Evolutionary conservation across 2,888 invertebrate genomes (phyloP), one percentile per base, ranked within the genome.

Genomic region (Copidosoma aretas): DNA sequence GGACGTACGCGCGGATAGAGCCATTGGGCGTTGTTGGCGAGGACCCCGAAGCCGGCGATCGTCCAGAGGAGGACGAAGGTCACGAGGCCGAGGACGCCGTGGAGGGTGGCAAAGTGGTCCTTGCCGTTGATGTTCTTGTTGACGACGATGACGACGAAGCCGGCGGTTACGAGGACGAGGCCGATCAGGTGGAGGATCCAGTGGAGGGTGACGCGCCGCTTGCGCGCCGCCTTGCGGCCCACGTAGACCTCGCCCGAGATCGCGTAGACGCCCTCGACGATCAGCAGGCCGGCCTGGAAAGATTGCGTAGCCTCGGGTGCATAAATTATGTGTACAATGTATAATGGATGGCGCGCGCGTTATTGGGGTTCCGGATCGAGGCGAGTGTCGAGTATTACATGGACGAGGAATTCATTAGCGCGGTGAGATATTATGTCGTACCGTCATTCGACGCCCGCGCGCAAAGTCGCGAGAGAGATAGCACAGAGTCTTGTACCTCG

Each of bases 171-270:
- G 0, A 83, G 51, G 10, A 25, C 8, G 1, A 83, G 64, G 1
- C 83, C 83, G 0, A 74, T 39, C 0, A 75, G 53, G 59, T 81
- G 77, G 8, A 82, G 71, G 24, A 81, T 73, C 82, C 82, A 83
- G 71, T 83, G 83, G 17, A 80, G 62, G 2, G 77, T 80, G 5
- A 82, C 72, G 10, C 83, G 75, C 39, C 70, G 77, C 0, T 62
- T 14, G 25, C 81, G 74, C 2, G 78, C 68, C 1, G 82, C 1
- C 53, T 75, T 78, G 41, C 75, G 73, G 5, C 72, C 69, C n/a
- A 79, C 24, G 64, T 76, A 75, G 0, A 79, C 76, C 51, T 83
- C 83, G 15, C 83, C 83, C 24, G 82, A 82, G 46, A 83, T 75
- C 24, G 74, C 64, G 73, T 79, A 80, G 10, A 83, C 77, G 17